These are phyloP conservation scores for Ladona fulva DNA, from an alignment of 1,140 invertebrate species.

Conservation along the genomic window DNA sequence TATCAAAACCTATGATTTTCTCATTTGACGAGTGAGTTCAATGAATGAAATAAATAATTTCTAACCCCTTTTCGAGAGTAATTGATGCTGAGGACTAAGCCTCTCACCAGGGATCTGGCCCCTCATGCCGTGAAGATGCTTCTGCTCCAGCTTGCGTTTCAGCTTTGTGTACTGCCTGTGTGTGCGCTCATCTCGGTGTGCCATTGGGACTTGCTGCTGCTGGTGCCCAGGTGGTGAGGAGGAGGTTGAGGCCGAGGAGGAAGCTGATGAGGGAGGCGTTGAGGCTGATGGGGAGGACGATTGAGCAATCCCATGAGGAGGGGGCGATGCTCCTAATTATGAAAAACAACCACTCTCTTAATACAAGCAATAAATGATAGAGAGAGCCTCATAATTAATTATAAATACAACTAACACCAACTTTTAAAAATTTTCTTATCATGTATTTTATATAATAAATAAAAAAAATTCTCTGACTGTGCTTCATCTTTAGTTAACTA, in stretches of 20 bases:
- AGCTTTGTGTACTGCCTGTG: conserved; percentile 65
- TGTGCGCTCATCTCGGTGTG: conserved; percentile 65
- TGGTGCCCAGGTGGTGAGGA: conserved; percentile 14
- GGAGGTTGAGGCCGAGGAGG: neutral
- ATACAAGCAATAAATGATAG: too few species aligned
- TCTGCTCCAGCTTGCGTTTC: conserved; percentile 59
- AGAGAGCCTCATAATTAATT: too few species aligned
- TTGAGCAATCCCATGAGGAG: conserved; percentile 32
- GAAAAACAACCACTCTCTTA: neutral
- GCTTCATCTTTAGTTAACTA: too few species aligned
- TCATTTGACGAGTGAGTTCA: too few species aligned
- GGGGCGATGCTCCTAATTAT: conserved; percentile 39
- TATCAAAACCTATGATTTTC: too few species aligned
- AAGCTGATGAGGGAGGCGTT: neutral
- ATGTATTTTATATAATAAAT: too few species aligned
- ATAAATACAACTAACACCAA: too few species aligned
- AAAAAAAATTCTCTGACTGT: too few species aligned
- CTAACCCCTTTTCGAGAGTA: conserved; percentile 28
- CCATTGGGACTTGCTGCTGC: conserved; percentile 39
- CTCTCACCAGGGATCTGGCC: conserved; percentile 37
- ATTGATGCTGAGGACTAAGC: conserved; percentile 29
- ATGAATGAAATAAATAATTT: neutral
- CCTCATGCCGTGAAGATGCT: conserved; percentile 34
- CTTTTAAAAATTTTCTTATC: too few species aligned
- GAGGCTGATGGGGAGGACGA: neutral